Evolutionary conservation across 2,113 vertebrate genomes (phyloP).

Genomic region (Maccullochella peelii): DNA sequence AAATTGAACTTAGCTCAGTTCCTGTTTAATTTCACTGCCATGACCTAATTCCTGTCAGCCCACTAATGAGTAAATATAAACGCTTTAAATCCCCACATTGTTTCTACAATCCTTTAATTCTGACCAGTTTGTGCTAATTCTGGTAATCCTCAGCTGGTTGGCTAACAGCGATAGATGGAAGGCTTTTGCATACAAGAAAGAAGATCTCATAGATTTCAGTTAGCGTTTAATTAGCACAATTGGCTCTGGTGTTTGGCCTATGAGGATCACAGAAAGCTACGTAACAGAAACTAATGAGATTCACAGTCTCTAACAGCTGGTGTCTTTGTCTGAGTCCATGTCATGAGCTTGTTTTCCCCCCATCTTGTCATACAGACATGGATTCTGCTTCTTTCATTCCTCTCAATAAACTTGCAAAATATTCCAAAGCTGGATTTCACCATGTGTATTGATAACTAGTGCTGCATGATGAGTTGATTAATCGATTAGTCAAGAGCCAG

Average conservation of each 20-base stretch:
- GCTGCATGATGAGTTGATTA: background rate
- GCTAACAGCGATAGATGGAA: conserved; percentile 8
- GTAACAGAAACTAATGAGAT: background rate
- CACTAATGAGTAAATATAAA: conserved; percentile 36
- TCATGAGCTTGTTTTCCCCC: background rate
- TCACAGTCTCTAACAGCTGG: conserved; percentile 25
- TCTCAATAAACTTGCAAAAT: background rate
- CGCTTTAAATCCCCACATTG: conserved; percentile 32
- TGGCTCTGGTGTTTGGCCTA: conserved; percentile 18
- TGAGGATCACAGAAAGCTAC: conserved; percentile 15
- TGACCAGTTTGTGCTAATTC: conserved; percentile 30
- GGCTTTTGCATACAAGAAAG: background rate
- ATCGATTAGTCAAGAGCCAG: background rate
- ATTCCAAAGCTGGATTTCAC: background rate
- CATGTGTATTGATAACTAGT: background rate
- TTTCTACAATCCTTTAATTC: conserved; percentile 41
- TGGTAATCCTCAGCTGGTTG: conserved; percentile 19
- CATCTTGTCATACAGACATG: background rate
- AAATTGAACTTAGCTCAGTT: background rate
- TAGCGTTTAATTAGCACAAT: conserved; percentile 26
- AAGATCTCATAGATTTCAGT: conserved; percentile 21
- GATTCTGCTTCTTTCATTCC: background rate
- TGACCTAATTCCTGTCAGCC: conserved; percentile 21
- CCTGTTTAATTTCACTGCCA: conserved; percentile 9
- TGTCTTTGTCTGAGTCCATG: conserved; percentile 4